phyloP scores from a whole-genome alignment of 2,888 invertebrate species.

The Neelides folsomi region DNA sequence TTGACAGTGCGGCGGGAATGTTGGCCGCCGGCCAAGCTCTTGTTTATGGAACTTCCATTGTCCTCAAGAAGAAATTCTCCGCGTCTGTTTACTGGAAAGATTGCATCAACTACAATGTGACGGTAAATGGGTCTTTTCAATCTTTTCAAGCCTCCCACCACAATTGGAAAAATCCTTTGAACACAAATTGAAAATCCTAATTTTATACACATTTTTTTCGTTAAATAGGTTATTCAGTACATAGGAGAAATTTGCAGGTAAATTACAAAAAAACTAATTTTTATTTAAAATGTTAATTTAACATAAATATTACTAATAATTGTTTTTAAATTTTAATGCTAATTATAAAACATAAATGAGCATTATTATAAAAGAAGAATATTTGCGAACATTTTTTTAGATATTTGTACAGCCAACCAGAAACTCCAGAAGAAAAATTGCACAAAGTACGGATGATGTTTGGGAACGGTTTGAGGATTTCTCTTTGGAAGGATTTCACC shows the following conservation, averaged over 20 bases:
- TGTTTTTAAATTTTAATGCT: no score
- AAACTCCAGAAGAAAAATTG: slow-evolving; percentile 52
- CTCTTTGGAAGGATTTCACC: slow-evolving; percentile 84
- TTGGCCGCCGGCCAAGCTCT: slow-evolving; percentile 39
- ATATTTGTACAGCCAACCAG: slow-evolving; percentile 63
- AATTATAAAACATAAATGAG: no score
- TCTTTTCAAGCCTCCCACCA: not conserved
- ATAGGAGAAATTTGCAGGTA: slow-evolving; percentile 16
- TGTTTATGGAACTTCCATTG: slow-evolving; percentile 41
- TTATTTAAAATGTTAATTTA: no score
- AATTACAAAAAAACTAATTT: slow-evolving; percentile 43
- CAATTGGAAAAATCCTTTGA: no score
- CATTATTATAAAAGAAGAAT: no score
- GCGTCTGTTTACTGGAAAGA: slow-evolving; percentile 47
- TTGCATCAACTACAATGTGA: slow-evolving; percentile 43
- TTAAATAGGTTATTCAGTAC: slow-evolving; percentile 10
- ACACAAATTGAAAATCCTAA: no score
- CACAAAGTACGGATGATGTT: slow-evolving; percentile 68
- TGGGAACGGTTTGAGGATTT: slow-evolving; percentile 85
- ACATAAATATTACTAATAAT: no score
- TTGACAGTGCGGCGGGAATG: slow-evolving; percentile 46
- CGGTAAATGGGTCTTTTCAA: slow-evolving; percentile 37
- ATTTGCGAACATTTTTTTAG: slow-evolving; percentile 49
- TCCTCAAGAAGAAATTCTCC: slow-evolving; percentile 44
- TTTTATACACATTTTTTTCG: not conserved